Evolutionary conservation across 2,797 vertebrate genomes (phyloP).

Genomic region (Hypotaenidia okinawae): DNA sequence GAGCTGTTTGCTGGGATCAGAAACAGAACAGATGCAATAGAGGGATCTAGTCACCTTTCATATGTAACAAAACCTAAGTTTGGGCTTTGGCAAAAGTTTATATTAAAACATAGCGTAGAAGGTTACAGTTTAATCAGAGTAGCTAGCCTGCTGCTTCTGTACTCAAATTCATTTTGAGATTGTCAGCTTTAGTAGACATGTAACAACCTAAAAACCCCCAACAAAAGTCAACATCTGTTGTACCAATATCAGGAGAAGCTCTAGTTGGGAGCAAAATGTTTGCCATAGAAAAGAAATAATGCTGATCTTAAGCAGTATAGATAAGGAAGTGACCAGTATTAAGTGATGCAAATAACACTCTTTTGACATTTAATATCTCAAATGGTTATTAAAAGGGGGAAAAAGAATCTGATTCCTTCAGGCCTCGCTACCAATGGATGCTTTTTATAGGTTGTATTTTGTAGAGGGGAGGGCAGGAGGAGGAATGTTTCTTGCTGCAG

Average conservation of each 20-base stretch:
- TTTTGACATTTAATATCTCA: slow-evolving; percentile 25
- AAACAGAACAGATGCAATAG: neutral
- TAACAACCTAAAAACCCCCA: neutral
- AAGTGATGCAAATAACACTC: neutral
- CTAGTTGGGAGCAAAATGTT: neutral
- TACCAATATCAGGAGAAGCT: neutral
- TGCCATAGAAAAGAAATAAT: neutral
- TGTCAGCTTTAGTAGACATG: neutral
- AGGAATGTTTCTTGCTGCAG: slow-evolving; percentile 10
- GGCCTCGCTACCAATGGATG: neutral
- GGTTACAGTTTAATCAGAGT: neutral
- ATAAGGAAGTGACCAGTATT: slow-evolving; percentile 1
- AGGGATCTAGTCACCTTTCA: neutral
- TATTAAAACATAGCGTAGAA: rapidly evolving
- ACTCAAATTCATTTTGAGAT: neutral
- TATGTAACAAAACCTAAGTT: rapidly evolving
- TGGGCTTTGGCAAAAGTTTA: neutral
- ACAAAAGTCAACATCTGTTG: neutral
- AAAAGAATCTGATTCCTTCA: neutral
- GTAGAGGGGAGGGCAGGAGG: neutral
- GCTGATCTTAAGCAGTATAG: neutral
- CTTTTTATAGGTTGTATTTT: slow-evolving; percentile 18
- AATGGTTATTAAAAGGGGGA: neutral
- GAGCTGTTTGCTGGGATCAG: neutral
- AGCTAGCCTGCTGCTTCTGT: neutral